Conservation (phyloP, 2,797 vertebrate species). For the Pseudomugil tenellus region DNA sequence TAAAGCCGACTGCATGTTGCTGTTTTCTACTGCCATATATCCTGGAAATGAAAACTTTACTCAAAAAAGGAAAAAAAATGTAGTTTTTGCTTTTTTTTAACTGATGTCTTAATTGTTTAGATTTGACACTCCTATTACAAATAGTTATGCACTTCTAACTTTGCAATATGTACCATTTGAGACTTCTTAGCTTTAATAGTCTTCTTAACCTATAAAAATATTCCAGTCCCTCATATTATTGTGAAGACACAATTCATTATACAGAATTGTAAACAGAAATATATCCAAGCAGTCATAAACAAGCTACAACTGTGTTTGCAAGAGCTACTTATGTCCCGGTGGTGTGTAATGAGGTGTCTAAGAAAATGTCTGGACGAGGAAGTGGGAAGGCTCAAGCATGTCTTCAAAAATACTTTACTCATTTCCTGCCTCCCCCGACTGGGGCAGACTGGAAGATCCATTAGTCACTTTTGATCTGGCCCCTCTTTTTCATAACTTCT, state of each 20-base stretch:
- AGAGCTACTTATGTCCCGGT: constrained; percentile 41
- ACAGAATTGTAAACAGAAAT: constrained; percentile 10
- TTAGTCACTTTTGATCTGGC: constrained; percentile 14
- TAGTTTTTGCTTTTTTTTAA: not conserved
- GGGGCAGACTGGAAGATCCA: constrained; percentile 24
- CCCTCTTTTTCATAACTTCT: constrained; percentile 35
- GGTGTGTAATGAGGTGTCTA: constrained; percentile 36
- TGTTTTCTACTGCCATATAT: constrained; percentile 1
- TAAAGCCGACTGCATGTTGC: not conserved
- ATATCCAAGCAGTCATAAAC: constrained; percentile 8
- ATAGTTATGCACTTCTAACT: too few species aligned
- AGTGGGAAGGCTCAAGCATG: constrained; percentile 16
- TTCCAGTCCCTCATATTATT: not conserved
- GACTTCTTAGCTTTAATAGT: constrained; percentile 5
- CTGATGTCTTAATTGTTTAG: too few species aligned
- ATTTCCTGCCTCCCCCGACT: constrained; percentile 60
- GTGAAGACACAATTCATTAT: not conserved
- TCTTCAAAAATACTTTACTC: constrained; percentile 51
- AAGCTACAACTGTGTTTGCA: constrained; percentile 15
- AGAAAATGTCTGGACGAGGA: constrained; percentile 52
- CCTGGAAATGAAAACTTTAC: not conserved
- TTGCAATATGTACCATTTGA: not conserved
- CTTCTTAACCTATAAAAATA: not conserved
- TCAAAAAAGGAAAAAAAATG: not conserved
- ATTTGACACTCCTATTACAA: too few species aligned